These are phyloP conservation scores for Hippopotamyrus pictus DNA, from an alignment of 2,797 vertebrate species.

Conservation along the genomic window DNA sequence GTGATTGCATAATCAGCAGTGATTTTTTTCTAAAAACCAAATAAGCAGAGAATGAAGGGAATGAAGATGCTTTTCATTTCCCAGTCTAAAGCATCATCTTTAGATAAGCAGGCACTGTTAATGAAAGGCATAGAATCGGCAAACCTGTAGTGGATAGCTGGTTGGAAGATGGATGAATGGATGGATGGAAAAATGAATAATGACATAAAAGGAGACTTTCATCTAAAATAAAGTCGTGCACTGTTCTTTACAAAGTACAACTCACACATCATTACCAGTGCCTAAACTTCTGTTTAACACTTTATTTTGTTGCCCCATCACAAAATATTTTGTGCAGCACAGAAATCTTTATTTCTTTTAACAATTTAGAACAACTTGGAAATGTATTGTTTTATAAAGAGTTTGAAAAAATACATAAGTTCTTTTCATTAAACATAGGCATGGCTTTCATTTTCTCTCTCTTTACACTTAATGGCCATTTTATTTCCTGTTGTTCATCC, in stretches of 20 bases:
- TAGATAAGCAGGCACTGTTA: not conserved
- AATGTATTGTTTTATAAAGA: not conserved
- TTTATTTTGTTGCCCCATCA: not conserved
- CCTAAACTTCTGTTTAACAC: not conserved
- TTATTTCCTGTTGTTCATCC: not conserved
- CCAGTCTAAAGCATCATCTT: not conserved
- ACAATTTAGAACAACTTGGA: not conserved
- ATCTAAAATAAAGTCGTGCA: not conserved
- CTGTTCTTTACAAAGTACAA: not conserved
- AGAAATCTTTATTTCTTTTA: not conserved
- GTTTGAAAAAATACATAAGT: not conserved
- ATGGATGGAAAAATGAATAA: not conserved
- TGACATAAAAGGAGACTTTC: constrained; percentile 1
- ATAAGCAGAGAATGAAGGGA: not conserved
- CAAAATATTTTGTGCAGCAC: not conserved
- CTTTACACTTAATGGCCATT: not conserved
- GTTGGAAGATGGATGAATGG: not conserved
- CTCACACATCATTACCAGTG: not conserved
- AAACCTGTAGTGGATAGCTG: not conserved
- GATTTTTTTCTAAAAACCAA: not conserved
- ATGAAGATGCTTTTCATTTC: not conserved
- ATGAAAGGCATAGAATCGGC: not conserved
- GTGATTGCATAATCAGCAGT: not conserved
- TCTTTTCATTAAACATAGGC: not conserved
- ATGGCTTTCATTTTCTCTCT: not conserved